Base-by-base conservation (phyloP, 2,797 vertebrate genomes). In the Sorex maritimensis region DNA sequence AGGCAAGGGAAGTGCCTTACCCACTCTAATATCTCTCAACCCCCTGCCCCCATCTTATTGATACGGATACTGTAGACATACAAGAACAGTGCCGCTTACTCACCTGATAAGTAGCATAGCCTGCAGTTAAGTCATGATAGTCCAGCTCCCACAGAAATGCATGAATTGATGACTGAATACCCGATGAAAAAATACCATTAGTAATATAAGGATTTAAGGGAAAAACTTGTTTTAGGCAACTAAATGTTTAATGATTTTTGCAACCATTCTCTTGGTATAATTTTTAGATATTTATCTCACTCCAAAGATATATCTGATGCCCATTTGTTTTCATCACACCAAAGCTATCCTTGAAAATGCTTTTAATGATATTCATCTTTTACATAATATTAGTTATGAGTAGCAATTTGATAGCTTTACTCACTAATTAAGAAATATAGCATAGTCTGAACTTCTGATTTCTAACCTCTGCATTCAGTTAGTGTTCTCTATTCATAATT, bases 391-490 rank as follows among this genome's bases (percentile, higher is more conserved):
- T 67, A 67, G 7, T 67, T 67, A 11, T 67, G 8, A 67, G 8
- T 61, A 26, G 24, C 11, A 67, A 28, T 67, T 8, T 67, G 65
- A 67, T 67, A 85, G 23, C 34, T 38, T 71, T 34, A 80, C n/a
- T 86, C 28, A 83, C 17, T 69, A 71, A 87, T 79, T 84, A 30
- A 75, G 52, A 71, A 72, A 3, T 84, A 23, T 67, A 38, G 15
- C 52, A 28, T 28, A 30, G 46, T 82, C 77, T 92, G 44, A 72
- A 74, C 63, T 81, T 85, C 21, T 85, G 21, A 63, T 84, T 94
- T 80, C 46, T 77, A 78, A 77, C 69, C 75, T 80, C 55, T 81
- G n/a, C 46, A 80, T 71, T n/a, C 74, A 82, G 55, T 87, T 81
- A 83, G 26, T 72, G 7, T n/a, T 6, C 41, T 71, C 13, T 73